Evolutionary conservation across 2,888 invertebrate species (phyloP), one percentile per base, ranked within the genome.

Genomic region (Trissonchulus sp.): DNA sequence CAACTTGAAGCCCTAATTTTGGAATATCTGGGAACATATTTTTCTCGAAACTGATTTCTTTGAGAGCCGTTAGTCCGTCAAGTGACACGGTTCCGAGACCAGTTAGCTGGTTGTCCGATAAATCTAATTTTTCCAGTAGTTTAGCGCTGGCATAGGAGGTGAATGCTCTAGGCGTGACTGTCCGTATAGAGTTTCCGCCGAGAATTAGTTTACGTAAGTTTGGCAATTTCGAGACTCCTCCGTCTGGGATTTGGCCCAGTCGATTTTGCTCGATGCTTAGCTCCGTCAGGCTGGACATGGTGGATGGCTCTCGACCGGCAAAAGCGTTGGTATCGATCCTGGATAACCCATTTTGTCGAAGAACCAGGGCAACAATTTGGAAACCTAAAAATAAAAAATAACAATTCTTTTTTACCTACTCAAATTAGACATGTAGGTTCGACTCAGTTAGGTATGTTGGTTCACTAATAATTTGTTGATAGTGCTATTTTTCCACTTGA

Each of bases 21-120:
- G 83, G 83, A 68, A 83, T 78, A 31, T 72, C 72, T 34, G 75
- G 72, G 62, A 83, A 76, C 2, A 78, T 68, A 76, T 83, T 83
- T 76, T 80, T 81, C 72, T 83, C 82, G 73, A 83, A 76, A 18
- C 78, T 79, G 35, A 83, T 73, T 68, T 81, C 80, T 28, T 75
- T 62, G 35, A 82, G 60, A 1, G 76, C 76, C 63, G 79, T 80
- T 36, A 82, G 77, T 1, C 82, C 82, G 2, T 0, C 23, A 34
- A 77, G 69, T n/a, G 73, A 68, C 1, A 31, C 74, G 28, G 63
- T 1, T 18, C 28, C 63, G 15, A 77, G 1, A 0, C 37, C 30
- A 33, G 48, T 35, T 2, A 77, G 34, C 1, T 73, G 69, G 34
- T 77, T 77, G 31, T 23, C 73, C 3, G 63, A 63, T 15, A 82